These are phyloP conservation scores for Amphiprion ocellaris DNA, from an alignment of 2,113 vertebrate species.

Conservation along the genomic window DNA sequence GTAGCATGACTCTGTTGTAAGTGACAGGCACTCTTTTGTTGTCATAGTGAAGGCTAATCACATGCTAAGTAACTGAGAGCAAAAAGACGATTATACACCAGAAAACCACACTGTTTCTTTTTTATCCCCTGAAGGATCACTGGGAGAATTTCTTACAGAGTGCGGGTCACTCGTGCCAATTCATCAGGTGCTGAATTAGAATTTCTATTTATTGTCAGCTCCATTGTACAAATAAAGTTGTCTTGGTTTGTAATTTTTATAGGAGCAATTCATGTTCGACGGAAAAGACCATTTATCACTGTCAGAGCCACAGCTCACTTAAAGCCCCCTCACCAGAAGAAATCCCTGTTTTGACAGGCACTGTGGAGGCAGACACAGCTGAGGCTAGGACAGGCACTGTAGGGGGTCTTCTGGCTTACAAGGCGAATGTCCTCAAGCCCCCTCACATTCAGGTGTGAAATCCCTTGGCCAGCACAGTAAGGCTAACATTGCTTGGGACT, in stretches of 20 bases:
- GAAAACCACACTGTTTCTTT: constrained; percentile 65
- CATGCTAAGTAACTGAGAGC: constrained; percentile 55
- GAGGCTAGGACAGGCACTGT: constrained; percentile 63
- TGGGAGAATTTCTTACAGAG: constrained; percentile 21
- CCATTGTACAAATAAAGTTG: constrained; percentile 79
- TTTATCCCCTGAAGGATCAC: constrained; percentile 49
- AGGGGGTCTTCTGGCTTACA: constrained; percentile 77
- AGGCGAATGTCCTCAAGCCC: constrained; percentile 67
- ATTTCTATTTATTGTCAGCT: constrained; percentile 63
- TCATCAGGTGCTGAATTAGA: constrained; percentile 55
- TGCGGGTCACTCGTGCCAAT: constrained; percentile 42
- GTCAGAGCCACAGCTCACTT: constrained; percentile 87
- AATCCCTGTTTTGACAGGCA: constrained; percentile 92
- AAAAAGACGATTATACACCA: constrained; percentile 52
- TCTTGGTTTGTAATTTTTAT: constrained; percentile 87
- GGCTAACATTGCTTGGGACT: constrained; percentile 62
- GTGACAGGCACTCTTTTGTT: constrained; percentile 69
- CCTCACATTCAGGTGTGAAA: constrained; percentile 81
- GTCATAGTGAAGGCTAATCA: constrained; percentile 48
- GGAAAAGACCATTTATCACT: constrained; percentile 94
- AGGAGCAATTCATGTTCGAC: constrained; percentile 87
- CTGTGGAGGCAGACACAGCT: constrained; percentile 81
- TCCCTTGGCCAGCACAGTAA: constrained; percentile 54
- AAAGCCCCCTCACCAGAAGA: constrained; percentile 80
- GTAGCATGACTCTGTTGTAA: constrained; percentile 33